Percentiles rank a stretch among this genome's conserved stretches.
Conservation (phyloP, 37 sponge, comb jelly and placozoan genomes). For the Aplysina aerophoba region DNA sequence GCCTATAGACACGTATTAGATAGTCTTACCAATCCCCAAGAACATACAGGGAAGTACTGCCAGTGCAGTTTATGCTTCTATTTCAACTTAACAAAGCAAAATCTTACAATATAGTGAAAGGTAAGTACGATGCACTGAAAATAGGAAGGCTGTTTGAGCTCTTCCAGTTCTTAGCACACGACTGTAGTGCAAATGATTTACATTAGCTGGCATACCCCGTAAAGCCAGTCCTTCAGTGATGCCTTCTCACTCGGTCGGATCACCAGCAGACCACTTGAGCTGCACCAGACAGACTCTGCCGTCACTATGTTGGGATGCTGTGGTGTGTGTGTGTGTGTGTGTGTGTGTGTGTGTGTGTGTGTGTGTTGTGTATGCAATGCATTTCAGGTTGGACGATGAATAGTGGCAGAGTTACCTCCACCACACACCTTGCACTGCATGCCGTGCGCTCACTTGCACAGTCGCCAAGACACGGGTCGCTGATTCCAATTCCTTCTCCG, state of each 20-base stretch:
- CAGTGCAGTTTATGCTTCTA: too few species aligned
- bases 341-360: slow-evolving; percentile 24
- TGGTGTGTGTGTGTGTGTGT: slow-evolving; percentile 27
- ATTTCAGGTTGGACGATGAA: too few species aligned
- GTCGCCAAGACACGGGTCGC: slow-evolving; percentile 56
- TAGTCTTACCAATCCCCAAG: too few species aligned
- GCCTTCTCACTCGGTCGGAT: slow-evolving; percentile 59
- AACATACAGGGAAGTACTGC: too few species aligned
- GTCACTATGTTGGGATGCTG: slow-evolving; percentile 83
- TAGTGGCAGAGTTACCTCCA: too few species aligned
- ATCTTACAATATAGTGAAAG: not conserved
- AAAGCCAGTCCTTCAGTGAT: slow-evolving; percentile 74
- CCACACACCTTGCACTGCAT: too few species aligned
- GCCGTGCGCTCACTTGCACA: slow-evolving; percentile 37
- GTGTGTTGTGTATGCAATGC: slow-evolving; percentile 16
- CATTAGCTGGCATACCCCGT: slow-evolving; percentile 51
- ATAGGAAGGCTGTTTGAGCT: too few species aligned
- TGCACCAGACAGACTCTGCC: slow-evolving; percentile 63
- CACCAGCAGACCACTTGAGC: slow-evolving; percentile 59
- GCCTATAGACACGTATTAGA: too few species aligned
- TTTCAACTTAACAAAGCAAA: too few species aligned
- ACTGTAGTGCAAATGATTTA: too few species aligned
- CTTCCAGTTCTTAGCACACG: too few species aligned
- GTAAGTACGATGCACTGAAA: too few species aligned
- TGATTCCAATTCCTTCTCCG: slow-evolving; percentile 70